These are phyloP conservation scores for Athetis lepigone DNA, from an alignment of 2,888 invertebrate genomes.

Conservation along the genomic window DNA sequence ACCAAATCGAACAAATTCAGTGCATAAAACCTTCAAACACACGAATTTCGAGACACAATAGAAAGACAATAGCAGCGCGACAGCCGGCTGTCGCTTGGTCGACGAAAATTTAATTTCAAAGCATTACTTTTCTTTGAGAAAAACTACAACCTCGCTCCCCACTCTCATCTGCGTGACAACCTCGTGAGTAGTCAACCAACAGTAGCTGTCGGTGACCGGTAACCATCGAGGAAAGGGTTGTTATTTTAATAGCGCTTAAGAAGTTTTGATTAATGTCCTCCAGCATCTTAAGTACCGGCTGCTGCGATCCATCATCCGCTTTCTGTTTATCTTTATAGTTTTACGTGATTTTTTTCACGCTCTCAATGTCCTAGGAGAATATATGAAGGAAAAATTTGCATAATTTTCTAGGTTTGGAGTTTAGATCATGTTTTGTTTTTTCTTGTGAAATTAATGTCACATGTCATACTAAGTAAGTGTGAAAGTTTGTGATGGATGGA, in stretches of 20 bases:
- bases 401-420: background rate
- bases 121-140: background rate
- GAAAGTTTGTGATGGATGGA: too few species aligned
- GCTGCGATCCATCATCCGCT: constrained; percentile 57
- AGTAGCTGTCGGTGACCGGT: constrained; percentile 44
- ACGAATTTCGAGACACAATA: too few species aligned
- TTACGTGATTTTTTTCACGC: constrained; percentile 46
- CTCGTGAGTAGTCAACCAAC: constrained; percentile 10
- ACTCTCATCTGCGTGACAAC: constrained; percentile 19
- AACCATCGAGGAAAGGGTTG: constrained; percentile 56
- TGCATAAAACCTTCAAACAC: too few species aligned
- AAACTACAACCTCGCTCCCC: too few species aligned
- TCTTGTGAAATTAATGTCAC: too few species aligned
- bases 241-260: constrained; percentile 66
- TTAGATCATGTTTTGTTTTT: background rate
- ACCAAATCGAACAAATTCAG: too few species aligned
- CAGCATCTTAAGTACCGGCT: constrained; percentile 50
- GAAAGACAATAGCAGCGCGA: too few species aligned
- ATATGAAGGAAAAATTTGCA: constrained; percentile 1
- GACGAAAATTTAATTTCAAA: too few species aligned
- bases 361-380: constrained; percentile 7
- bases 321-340: constrained; percentile 57
- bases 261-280: constrained; percentile 69
- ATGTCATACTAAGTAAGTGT: too few species aligned
- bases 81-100: too few species aligned